Base-by-base conservation (phyloP, 2,113 vertebrate species). In the Aplodontia rufa region DNA sequence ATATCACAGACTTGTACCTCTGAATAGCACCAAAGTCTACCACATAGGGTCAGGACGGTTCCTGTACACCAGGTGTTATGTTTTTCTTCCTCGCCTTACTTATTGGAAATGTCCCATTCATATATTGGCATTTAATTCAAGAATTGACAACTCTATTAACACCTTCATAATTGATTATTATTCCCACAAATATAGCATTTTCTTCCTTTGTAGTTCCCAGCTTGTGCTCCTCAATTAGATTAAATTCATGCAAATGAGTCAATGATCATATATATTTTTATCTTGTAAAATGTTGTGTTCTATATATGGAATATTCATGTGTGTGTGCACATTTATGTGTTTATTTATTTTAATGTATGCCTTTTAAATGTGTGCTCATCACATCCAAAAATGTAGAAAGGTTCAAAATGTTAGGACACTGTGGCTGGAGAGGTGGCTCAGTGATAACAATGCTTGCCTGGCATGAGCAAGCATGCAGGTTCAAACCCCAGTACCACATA, bases 21-120 rank as follows among this genome's bases (percentile, higher is more conserved):
- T 1, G 62, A 62, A 49, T 0, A 51, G 6, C 28, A 69, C 0
- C 20, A 12, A 75, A 2, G 2, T n/a, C 4, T 62, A 32, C 0
- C 10, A 20, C 11, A 8, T 32, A 71, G 3, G 9, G 26, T 60
- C 2, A 60, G 13, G 1, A 74, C 51, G 35, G 2, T 80, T 74
- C 9, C 22, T n/a, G 40, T 32, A 13, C 45, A 62, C 5, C 3
- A 37, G 20, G 16, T 87, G 20, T 14, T 69, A 32, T 11, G 35
- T 42, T 47, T 81, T 68, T n/a, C 5, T 28, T 79, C 53, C 8
- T 47, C 1, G 28, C 0, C 9, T 37, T 55, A 75, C 5, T 37
- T 88, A 3, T 87, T 55, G 69, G 69, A 5, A 9, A 64, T 14
- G 69, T 24, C 5, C 22, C 40, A 12, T 47, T 85, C 13, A 11